Evolutionary conservation across 92 coral and sea anemone genomes (phyloP), one percentile per base, ranked within the genome.

Genomic region (Pocillopora meandrina): DNA sequence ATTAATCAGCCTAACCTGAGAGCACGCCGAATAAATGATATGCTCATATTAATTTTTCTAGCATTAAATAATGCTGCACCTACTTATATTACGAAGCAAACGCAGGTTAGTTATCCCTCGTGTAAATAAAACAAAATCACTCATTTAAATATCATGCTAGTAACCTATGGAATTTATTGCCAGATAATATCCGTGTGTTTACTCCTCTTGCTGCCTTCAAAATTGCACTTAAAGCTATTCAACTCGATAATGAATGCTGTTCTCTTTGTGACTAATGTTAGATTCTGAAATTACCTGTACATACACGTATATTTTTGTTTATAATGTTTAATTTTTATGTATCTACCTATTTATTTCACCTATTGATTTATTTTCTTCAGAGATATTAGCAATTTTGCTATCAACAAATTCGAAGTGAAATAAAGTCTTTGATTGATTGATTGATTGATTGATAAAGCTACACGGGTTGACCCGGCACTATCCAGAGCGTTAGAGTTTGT

Each of bases 191-290:
- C 17, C 67, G 68, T 18, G n/a, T 15, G 1, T 63, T 11, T 2
- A 63, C 68, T 16, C 59, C 79, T 57, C 56, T 23, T 75, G 11
- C 23, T 75, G 79, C 79, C 17, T 57, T 75, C 31, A 23, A 75
- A 23, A 21, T 52, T 75, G 66, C 47, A 20, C 65, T 75, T 12
- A 23, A 57, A 75, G 16, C 55, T 75, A 19, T 75, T 18, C 19
- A 75, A 3, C 33, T 75, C 17, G 79, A 75, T 52, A 75, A 75
- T 3, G 42, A 75, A 75, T 75, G 79, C 47, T 75, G 65, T 75
- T 75, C 79, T 10, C 21, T 75, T 13, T 75, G 47, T 56, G 56
- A 75, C 3, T 2, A 75, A 75, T 73, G 19, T 33, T 73, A 73
- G 77, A 49, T 34, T 55, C 17, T 17, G 13, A 73, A 26, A 26